Conservation (phyloP, 2,113 vertebrate species). For the Trogon surrucura region DNA sequence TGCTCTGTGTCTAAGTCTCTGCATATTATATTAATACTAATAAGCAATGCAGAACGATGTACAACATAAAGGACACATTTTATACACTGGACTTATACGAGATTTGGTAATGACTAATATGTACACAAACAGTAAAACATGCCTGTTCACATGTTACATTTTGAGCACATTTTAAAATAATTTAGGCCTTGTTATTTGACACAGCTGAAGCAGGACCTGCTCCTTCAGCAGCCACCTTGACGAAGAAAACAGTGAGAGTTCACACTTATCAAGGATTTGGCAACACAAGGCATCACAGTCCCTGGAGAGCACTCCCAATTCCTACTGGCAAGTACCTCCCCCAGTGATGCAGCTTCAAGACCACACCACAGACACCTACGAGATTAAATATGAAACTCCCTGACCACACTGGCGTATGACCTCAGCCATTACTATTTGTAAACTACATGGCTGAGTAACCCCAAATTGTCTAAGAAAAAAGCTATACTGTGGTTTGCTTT, state of each 20-base stretch:
- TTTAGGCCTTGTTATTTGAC: conserved; percentile 5
- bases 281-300: conserved; percentile 14
- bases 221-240: conserved; percentile 50
- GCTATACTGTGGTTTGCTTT: not conserved
- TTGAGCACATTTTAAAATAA: not conserved
- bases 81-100: not conserved
- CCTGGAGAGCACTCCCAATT: conserved; percentile 41
- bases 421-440: not conserved
- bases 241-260: conserved; percentile 59
- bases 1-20: not conserved
- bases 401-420: not conserved
- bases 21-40: not conserved
- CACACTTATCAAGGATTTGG: conserved; percentile 58
- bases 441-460: not conserved
- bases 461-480: not conserved
- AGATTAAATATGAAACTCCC: conserved; percentile 44
- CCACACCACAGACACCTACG: not conserved
- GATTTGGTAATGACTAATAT: rapidly evolving
- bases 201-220: not conserved
- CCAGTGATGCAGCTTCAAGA: conserved; percentile 29
- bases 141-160: not conserved
- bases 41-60: not conserved
- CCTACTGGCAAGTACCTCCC: conserved; percentile 13
- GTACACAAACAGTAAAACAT: not conserved
- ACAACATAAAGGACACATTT: not conserved